Evolutionary conservation across 2,113 vertebrate species (phyloP).

Genomic region (Halcyon senegalensis): DNA sequence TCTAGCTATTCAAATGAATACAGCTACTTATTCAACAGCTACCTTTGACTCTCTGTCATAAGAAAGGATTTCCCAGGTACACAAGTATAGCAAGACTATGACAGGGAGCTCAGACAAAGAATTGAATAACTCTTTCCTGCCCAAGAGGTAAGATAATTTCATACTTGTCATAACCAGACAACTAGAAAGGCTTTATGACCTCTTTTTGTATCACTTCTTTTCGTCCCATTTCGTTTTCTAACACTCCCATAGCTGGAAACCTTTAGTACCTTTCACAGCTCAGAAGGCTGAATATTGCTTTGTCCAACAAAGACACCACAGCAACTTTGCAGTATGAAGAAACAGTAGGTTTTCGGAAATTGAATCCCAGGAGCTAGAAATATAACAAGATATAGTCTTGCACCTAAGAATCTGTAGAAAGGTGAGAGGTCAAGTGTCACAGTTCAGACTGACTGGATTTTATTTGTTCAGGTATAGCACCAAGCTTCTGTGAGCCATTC

Average conservation of each 20-base stretch:
- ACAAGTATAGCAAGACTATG: neutral
- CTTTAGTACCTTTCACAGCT: neutral
- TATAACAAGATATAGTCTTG: neutral
- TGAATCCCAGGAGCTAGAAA: neutral
- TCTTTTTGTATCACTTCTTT: neutral
- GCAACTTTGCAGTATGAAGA: neutral
- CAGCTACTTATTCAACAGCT: neutral
- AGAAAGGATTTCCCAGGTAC: neutral
- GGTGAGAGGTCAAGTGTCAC: neutral
- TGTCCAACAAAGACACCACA: neutral
- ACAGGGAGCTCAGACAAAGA: neutral
- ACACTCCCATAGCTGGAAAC: neutral
- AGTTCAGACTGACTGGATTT: neutral
- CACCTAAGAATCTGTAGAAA: neutral
- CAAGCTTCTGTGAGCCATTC: neutral
- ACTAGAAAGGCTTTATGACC: neutral
- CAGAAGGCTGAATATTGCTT: neutral
- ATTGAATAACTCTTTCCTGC: neutral
- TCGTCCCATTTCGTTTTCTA: neutral
- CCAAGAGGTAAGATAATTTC: neutral
- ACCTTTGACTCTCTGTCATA: accelerated
- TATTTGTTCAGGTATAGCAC: neutral
- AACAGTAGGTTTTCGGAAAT: neutral
- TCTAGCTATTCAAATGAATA: neutral
- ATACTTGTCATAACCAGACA: neutral